Conservation (phyloP, 2,888 invertebrate genomes). For the Mesochorus sp. region DNA sequence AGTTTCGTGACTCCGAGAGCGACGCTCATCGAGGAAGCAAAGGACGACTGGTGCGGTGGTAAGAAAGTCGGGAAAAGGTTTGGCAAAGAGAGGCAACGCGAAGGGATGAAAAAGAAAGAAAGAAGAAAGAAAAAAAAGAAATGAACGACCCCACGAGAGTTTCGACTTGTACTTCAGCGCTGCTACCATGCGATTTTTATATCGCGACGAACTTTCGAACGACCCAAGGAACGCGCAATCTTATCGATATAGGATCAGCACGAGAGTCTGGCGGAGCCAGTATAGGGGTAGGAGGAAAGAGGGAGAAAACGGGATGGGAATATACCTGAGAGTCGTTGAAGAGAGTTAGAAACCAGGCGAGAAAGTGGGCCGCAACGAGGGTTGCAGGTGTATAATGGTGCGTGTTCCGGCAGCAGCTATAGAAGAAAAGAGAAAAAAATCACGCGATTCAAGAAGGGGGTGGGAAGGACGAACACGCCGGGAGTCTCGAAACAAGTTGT, state of each 20-base stretch:
- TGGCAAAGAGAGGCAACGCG: background rate
- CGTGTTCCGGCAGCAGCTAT: conserved; percentile 1
- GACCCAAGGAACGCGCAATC: conserved; percentile 53
- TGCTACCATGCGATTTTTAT: conserved; percentile 52
- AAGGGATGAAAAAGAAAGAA: conserved; percentile 38
- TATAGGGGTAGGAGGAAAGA: background rate
- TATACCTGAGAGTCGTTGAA: conserved; percentile 1
- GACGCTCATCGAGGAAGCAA: conserved; percentile 7
- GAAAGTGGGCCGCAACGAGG: conserved; percentile 31
- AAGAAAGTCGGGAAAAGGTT: background rate
- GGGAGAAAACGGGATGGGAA: background rate
- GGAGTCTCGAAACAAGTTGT: conserved; percentile 45
- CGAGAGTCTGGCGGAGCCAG: conserved; percentile 32
- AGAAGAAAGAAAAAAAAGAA: too few species aligned
- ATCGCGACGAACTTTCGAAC: conserved; percentile 56
- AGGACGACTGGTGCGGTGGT: background rate
- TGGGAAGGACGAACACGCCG: background rate
- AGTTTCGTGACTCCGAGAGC: conserved; percentile 42
- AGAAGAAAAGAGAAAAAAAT: conserved; percentile 30
- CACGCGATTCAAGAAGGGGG: conserved; percentile 33
- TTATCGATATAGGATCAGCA: conserved; percentile 58
- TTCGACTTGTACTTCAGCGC: conserved; percentile 19
- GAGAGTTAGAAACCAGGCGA: background rate
- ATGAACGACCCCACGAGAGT: conserved; percentile 34
- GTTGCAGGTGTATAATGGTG: conserved; percentile 49